Percentiles rank a stretch among this genome's conserved stretches.
Evolutionary conservation across 2,113 vertebrate genomes (phyloP).

Genomic region (Scartelaos histophorus): DNA sequence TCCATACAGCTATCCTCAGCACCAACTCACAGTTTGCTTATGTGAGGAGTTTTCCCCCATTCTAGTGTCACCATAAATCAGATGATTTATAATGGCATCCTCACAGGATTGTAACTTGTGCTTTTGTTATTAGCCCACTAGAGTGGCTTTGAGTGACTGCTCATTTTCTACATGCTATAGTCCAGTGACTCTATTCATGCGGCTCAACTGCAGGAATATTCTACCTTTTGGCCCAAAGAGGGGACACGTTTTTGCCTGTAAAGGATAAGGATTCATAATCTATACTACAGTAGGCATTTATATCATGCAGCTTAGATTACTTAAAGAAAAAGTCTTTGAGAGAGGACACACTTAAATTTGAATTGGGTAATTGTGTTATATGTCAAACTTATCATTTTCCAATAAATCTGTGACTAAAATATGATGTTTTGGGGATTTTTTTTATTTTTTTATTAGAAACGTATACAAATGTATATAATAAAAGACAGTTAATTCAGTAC

Average conservation of each 20-base stretch:
- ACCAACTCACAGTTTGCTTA: conserved; percentile 66
- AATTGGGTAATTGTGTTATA: background rate
- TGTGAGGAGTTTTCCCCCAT: conserved; percentile 68
- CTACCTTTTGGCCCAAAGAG: conserved; percentile 22
- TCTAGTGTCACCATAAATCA: conserved; percentile 72
- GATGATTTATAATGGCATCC: conserved; percentile 71
- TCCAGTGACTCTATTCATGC: conserved; percentile 47
- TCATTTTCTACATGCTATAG: conserved; percentile 46
- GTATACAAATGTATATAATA: no score
- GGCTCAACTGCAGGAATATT: conserved; percentile 20
- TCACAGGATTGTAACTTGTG: conserved; percentile 62
- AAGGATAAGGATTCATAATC: conserved; percentile 44
- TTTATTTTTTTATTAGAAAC: no score
- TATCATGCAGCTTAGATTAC: conserved; percentile 38
- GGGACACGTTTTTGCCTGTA: conserved; percentile 23
- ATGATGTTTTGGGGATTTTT: no score
- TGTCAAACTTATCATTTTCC: no score
- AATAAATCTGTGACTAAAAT: no score
- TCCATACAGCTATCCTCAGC: conserved; percentile 47
- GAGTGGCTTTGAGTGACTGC: conserved; percentile 65
- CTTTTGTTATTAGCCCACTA: conserved; percentile 60
- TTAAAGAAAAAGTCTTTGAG: conserved; percentile 42
- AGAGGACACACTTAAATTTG: background rate
- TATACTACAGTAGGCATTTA: conserved; percentile 30
- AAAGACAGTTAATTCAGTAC: no score